Evolutionary conservation across 53 echinoderm and acorn worm genomes (phyloP).

Genomic region (Hippasteria phrygiana): DNA sequence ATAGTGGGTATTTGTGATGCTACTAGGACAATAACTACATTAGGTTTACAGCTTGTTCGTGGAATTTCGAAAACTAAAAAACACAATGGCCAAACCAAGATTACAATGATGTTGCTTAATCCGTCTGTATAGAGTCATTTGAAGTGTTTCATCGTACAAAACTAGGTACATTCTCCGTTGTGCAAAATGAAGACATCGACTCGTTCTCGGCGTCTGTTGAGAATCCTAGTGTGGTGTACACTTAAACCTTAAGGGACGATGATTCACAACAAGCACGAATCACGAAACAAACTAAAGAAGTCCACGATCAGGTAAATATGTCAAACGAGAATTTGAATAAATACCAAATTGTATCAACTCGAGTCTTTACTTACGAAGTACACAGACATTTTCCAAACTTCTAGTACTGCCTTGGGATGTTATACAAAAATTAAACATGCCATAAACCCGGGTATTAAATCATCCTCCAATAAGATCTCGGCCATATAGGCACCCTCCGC

Average conservation of each 20-base stretch:
- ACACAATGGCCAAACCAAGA: constrained; percentile 6
- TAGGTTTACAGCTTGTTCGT: constrained; percentile 5
- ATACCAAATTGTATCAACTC: background rate
- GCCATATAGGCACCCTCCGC: constrained; percentile 22
- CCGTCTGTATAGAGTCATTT: constrained; percentile 12
- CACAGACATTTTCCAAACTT: background rate
- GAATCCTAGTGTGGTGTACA: no score
- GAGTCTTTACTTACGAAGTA: background rate
- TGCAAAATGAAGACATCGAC: background rate
- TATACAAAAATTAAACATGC: constrained; percentile 2
- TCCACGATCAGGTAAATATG: constrained; percentile 14
- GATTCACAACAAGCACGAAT: background rate
- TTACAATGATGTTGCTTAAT: background rate
- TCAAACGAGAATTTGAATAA: background rate
- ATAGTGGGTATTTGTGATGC: background rate
- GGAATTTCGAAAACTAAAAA: background rate
- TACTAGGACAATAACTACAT: constrained; percentile 3
- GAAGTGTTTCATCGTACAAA: background rate
- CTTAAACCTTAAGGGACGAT: background rate
- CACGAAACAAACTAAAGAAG: background rate
- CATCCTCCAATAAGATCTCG: constrained; percentile 9
- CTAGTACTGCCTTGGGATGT: background rate
- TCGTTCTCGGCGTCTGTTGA: constrained; percentile 11
- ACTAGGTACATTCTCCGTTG: constrained; percentile 18
- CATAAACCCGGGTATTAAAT: constrained; percentile 4